These are phyloP conservation scores for Mus minutoides DNA, from an alignment of 2,797 vertebrate genomes.

Conservation along the genomic window DNA sequence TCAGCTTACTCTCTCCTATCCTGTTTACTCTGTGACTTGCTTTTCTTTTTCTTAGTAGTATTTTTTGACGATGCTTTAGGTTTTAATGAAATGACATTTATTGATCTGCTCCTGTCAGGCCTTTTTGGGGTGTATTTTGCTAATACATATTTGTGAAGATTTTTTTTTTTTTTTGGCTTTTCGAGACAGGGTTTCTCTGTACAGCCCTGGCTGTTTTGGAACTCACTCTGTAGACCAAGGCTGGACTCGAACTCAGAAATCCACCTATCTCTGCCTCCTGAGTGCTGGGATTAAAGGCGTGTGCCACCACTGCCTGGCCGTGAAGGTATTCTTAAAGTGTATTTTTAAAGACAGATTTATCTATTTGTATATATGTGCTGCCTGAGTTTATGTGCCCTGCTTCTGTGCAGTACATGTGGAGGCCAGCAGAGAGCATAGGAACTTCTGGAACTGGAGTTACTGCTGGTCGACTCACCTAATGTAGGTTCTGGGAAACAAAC, in stretches of 20 bases:
- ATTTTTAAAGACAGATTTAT: background rate
- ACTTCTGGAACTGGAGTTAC: background rate
- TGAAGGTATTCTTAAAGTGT: background rate
- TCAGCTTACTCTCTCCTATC: background rate
- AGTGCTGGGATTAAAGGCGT: no score
- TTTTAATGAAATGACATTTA: background rate
- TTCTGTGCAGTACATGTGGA: background rate
- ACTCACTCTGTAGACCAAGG: no score
- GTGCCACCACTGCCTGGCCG: no score
- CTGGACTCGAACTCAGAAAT: no score
- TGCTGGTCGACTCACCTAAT: background rate
- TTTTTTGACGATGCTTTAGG: background rate
- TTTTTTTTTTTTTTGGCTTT: no score
- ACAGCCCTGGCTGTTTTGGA: no score
- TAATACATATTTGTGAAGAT: background rate
- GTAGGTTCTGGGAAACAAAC: background rate
- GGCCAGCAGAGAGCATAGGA: background rate
- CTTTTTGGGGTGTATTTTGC: background rate
- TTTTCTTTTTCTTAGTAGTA: background rate
- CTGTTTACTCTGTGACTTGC: background rate
- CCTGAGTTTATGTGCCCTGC: background rate
- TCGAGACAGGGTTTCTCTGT: no score
- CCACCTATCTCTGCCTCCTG: no score
- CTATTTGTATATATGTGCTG: background rate
- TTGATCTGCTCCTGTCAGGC: background rate